These are phyloP conservation scores for Hiodon alosoides DNA, from an alignment of 2,113 vertebrate species.

Conservation along the genomic window DNA sequence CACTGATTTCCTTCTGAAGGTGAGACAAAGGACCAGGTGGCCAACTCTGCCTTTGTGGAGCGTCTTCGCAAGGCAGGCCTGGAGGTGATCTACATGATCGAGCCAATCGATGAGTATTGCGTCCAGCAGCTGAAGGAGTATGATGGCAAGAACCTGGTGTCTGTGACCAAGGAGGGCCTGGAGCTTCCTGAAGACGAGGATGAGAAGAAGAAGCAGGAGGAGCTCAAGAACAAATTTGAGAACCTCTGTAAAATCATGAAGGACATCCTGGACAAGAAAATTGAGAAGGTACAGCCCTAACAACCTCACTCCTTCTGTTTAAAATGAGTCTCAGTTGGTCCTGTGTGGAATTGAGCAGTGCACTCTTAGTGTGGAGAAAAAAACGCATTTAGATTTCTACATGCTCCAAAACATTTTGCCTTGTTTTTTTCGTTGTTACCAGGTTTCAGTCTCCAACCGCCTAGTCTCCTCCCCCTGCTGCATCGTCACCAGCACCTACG, in stretches of 20 bases:
- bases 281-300: constrained; percentile 60
- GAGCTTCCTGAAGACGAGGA: constrained; percentile 79
- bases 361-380: too few relatives aligned
- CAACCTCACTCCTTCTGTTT: too few relatives aligned
- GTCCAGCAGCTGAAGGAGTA: constrained; percentile 79
- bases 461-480: constrained; percentile 71
- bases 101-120: constrained; percentile 77
- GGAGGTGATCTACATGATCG: constrained; percentile 78
- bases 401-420: background rate
- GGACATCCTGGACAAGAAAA: constrained; percentile 78
- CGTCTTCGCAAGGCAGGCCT: constrained; percentile 71
- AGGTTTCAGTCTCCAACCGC: constrained; percentile 75
- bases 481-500: constrained; percentile 68
- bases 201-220: constrained; percentile 75
- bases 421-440: background rate
- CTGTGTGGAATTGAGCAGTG: too few relatives aligned
- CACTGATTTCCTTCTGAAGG: constrained; percentile 42
- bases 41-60: constrained; percentile 75
- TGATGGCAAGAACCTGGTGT: constrained; percentile 75
- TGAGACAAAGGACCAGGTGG: constrained; percentile 77
- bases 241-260: constrained; percentile 81
- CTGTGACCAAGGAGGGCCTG: constrained; percentile 75
- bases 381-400: too few relatives aligned
- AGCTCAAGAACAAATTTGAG: constrained; percentile 73
- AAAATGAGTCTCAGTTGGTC: too few relatives aligned